Conservation (phyloP, 2,888 invertebrate genomes). For the Drosophila kuntzei region DNA sequence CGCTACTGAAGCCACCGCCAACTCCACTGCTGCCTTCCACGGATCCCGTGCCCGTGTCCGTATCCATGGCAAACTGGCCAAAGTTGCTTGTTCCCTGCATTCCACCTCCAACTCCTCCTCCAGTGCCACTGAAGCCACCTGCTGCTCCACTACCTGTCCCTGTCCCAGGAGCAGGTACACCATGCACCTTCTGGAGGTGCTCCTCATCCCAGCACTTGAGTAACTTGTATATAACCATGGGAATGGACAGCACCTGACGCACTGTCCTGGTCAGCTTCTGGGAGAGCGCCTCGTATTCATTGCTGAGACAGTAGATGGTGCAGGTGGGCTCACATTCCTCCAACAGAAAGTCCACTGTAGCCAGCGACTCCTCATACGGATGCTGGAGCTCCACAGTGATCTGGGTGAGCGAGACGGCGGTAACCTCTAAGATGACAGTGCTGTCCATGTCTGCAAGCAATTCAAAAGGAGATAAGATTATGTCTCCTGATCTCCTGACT, state of each 20-base stretch:
- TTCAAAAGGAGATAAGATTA: not conserved
- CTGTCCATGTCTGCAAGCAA: conserved; percentile 84
- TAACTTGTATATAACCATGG: conserved; percentile 94
- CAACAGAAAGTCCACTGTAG: conserved; percentile 95
- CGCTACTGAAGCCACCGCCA: conserved; percentile 41
- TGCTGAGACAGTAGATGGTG: conserved; percentile 89
- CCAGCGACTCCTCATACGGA: conserved; percentile 96
- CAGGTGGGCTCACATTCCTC: conserved; percentile 93
- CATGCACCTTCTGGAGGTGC: conserved; percentile 86
- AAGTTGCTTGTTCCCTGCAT: conserved; percentile 27
- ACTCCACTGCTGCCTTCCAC: conserved; percentile 12
- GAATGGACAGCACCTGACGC: conserved; percentile 96
- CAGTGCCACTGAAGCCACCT: conserved; percentile 41
- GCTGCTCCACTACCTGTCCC: conserved; percentile 39
- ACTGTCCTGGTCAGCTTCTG: conserved; percentile 88
- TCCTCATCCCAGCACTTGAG: conserved; percentile 94
- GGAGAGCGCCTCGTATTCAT: conserved; percentile 85
- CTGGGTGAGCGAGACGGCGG: conserved; percentile 94
- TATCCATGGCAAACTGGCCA: conserved; percentile 48
- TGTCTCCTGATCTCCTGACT: no score
- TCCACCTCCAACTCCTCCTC: conserved; percentile 36
- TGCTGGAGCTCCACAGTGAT: conserved; percentile 96
- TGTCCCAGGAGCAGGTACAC: conserved; percentile 38
- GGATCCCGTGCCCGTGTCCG: conserved; percentile 11
- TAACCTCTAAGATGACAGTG: conserved; percentile 94